These are phyloP conservation scores for Gasterosteus aculeatus DNA, from an alignment of 2,113 vertebrate genomes.

Conservation along the genomic window DNA sequence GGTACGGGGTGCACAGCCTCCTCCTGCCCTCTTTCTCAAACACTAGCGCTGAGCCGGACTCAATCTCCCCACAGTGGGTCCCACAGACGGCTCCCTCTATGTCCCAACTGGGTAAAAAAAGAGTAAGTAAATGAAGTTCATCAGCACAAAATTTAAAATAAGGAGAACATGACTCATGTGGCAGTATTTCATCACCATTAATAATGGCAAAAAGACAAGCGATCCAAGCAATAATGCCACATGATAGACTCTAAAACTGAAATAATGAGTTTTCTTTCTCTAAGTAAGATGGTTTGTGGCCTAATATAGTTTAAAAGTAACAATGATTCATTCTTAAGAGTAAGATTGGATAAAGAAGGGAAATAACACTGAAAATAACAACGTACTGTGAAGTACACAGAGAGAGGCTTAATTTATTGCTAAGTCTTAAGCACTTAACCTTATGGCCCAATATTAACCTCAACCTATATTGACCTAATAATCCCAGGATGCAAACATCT, in stretches of 20 bases:
- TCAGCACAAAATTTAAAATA: constrained; percentile 7
- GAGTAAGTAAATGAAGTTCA: constrained; percentile 1
- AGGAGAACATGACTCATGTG: background rate
- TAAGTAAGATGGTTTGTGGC: background rate
- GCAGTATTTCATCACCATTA: background rate
- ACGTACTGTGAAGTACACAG: background rate
- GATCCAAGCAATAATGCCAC: background rate
- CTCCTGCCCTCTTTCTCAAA: constrained; percentile 91
- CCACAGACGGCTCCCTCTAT: constrained; percentile 88
- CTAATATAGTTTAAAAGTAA: background rate
- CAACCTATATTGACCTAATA: constrained; percentile 1
- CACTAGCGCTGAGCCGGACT: constrained; percentile 90
- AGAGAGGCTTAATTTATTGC: background rate
- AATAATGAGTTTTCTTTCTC: background rate
- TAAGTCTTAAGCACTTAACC: background rate
- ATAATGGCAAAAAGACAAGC: background rate
- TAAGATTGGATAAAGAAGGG: background rate
- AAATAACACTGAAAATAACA: background rate
- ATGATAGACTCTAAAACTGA: background rate
- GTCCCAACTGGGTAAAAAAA: constrained; percentile 86
- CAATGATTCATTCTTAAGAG: background rate
- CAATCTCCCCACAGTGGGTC: constrained; percentile 91
- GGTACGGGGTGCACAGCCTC: constrained; percentile 91
- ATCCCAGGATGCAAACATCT: background rate
- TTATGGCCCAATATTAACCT: background rate